phyloP scores from a whole-genome alignment of 2,797 vertebrate species.

The Protonibea diacanthus region DNA sequence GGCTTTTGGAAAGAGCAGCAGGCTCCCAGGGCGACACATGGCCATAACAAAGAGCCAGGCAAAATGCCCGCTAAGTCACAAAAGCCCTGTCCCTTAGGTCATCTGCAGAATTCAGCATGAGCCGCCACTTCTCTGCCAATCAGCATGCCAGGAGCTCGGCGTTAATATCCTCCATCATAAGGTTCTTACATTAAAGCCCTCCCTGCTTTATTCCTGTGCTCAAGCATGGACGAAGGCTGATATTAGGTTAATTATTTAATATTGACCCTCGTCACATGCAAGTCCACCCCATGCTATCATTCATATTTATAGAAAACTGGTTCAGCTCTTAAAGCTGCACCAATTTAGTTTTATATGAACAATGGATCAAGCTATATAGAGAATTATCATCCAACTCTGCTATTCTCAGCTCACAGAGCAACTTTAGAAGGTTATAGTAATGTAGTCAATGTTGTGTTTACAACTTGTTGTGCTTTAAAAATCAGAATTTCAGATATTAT shows the following conservation, averaged over 20 bases:
- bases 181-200: constrained; percentile 64
- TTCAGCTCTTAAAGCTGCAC: background rate
- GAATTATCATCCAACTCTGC: background rate
- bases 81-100: constrained; percentile 74
- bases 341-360: background rate
- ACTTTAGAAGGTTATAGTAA: background rate
- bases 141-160: constrained; percentile 47
- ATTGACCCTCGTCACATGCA: constrained; percentile 14
- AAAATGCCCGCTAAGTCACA: constrained; percentile 74
- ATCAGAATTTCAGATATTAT: background rate
- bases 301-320: constrained; percentile 11
- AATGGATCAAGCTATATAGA: background rate
- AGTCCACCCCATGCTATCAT: background rate
- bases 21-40: constrained; percentile 77
- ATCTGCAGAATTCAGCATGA: constrained; percentile 67
- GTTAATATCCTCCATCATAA: constrained; percentile 69
- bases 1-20: constrained; percentile 75
- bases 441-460: background rate
- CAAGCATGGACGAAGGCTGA: constrained; percentile 17
- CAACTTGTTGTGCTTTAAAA: background rate
- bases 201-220: constrained; percentile 46
- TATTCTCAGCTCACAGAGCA: background rate
- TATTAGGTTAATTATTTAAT: constrained; percentile 54
- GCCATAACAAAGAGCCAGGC: constrained; percentile 76
- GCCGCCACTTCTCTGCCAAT: constrained; percentile 51